Evolutionary conservation across 2,888 invertebrate genomes (phyloP), one percentile per base, ranked within the genome.

Genomic region (Eupithecia inturbata): DNA sequence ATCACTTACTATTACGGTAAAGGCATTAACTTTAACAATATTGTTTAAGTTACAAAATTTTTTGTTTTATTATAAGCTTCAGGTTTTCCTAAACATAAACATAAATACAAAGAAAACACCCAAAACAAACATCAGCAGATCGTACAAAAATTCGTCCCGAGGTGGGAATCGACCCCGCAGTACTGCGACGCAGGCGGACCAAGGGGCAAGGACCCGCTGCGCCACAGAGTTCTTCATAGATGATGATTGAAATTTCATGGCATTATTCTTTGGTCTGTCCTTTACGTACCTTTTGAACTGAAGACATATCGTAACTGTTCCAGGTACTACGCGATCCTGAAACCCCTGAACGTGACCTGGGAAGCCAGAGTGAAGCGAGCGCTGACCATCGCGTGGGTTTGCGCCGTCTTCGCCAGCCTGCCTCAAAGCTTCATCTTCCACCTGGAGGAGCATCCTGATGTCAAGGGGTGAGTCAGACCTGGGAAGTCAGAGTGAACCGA

Each of bases 381-480:
- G 95, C 91, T 99, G n/a, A 89, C 94, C 19, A 91, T 95, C 0
- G 97, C 98, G 53, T 99, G 98, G 98, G 87, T 96, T 2, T 96
- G 96, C 71, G 97, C 98, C 0, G 95, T 96, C 6, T 86, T 98
- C 31, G 98, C 97, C 91, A 98, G 98, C 84, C 92, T 97, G 79
- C 99, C 99, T 36, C 98, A 99, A 96, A 98, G 98, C 92, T 95
- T 97, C 80, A 96, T 99, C 77, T 99, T 99, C 89, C 98, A 98
- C 85, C 95, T 98, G 70, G 97, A 97, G 84, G 93, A 95, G 60
- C 99, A 99, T 92, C 99, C 99, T 0, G 95, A 96, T 70, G 95
- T 96, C 72, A 96, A 95, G 68, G 97, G 97, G 97, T 93, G 81
- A 82, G 88, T 81, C 22, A 14, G 14, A 96, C 96, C n/a, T 96